Conservation (phyloP, 2,113 vertebrate genomes). For the Chamaea fasciata region DNA sequence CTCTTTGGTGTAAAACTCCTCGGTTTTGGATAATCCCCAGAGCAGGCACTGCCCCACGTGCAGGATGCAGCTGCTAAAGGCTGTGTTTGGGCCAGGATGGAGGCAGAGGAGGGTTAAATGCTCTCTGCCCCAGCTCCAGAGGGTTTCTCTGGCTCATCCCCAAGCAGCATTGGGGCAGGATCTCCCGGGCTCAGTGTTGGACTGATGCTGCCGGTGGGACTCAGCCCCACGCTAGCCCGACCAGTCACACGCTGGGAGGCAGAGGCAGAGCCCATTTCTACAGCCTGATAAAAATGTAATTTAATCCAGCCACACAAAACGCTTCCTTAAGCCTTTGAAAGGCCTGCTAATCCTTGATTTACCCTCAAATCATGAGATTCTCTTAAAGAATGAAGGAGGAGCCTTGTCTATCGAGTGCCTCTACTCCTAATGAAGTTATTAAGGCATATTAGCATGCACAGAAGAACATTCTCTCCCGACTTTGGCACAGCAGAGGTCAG, state of each 20-base stretch:
- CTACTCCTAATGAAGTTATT: neutral
- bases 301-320: neutral
- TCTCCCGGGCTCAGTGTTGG: rapidly evolving
- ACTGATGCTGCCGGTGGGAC: rapidly evolving
- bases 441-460: neutral
- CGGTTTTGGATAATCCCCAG: rapidly evolving
- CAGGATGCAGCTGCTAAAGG: neutral
- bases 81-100: neutral
- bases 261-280: neutral
- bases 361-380: neutral
- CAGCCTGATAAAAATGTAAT: neutral
- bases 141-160: neutral
- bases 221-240: rapidly evolving
- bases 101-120: rapidly evolving
- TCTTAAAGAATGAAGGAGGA: neutral
- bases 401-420: neutral
- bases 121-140: neutral
- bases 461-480: neutral
- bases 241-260: rapidly evolving
- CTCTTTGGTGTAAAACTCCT: neutral
- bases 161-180: rapidly evolving
- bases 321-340: neutral
- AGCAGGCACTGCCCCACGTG: rapidly evolving
- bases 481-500: neutral
- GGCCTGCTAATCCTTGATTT: neutral